Evolutionary conservation across 1,140 invertebrate genomes (phyloP).

Genomic region (Pogonognathellus flavescens): DNA sequence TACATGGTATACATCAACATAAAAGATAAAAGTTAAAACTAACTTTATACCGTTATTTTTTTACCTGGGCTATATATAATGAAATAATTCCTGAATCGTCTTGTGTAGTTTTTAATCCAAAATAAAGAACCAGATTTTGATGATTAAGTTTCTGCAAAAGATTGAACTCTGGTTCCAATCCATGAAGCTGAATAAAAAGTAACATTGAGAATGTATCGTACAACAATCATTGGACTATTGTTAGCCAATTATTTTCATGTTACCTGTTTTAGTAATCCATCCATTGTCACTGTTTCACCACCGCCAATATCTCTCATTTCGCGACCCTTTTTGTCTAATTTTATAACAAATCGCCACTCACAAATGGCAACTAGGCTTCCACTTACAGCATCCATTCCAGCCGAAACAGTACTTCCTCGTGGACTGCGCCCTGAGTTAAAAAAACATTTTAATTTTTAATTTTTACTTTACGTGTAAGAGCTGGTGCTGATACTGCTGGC

Average conservation of each 20-base stretch:
- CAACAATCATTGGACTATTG: background rate
- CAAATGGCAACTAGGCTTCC: conserved; percentile 79
- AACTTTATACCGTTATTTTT: background rate
- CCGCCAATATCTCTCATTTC: conserved; percentile 61
- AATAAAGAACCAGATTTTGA: conserved; percentile 80
- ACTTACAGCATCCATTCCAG: conserved; percentile 77
- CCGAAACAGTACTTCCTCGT: conserved; percentile 77
- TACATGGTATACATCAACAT: no score
- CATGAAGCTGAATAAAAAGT: conserved; percentile 67
- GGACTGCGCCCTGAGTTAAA: conserved; percentile 69
- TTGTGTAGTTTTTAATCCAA: conserved; percentile 77
- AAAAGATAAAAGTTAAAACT: conserved; percentile 12
- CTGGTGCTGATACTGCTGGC: no score
- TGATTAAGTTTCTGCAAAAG: conserved; percentile 79
- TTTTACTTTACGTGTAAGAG: no score
- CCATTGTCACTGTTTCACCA: conserved; percentile 67
- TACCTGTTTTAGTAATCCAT: conserved; percentile 74
- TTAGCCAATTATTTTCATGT: background rate
- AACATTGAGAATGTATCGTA: conserved; percentile 20
- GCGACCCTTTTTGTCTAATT: conserved; percentile 66
- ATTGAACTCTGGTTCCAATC: conserved; percentile 81
- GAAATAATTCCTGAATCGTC: conserved; percentile 72
- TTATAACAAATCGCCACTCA: conserved; percentile 79
- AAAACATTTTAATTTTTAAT: no score
- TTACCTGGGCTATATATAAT: conserved; percentile 74